These are phyloP conservation scores for Acanthaster planci DNA, from an alignment of 35 echinoderm and acorn worm genomes.

Conservation along the genomic window DNA sequence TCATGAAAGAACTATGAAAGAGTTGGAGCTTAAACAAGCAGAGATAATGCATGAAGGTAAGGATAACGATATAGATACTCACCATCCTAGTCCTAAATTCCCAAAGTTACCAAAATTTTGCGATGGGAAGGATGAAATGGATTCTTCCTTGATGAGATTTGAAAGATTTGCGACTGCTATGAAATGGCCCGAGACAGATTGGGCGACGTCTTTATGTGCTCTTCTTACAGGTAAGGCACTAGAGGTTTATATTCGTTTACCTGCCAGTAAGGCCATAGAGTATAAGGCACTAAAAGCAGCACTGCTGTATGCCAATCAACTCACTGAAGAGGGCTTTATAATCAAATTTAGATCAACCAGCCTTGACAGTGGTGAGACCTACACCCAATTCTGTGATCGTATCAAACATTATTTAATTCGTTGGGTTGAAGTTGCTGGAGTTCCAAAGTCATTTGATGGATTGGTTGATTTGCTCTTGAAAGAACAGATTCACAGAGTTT, in stretches of 20 bases:
- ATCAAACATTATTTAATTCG: conserved; percentile 54
- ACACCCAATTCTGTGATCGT: conserved; percentile 50
- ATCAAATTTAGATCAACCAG: conserved; percentile 47
- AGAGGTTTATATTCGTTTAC: conserved; percentile 56
- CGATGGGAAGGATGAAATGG: conserved; percentile 30
- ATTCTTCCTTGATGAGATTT: conserved; percentile 43
- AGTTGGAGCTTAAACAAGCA: not conserved
- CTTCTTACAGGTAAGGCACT: conserved; percentile 65
- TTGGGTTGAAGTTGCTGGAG: conserved; percentile 45
- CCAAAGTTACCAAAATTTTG: conserved; percentile 35
- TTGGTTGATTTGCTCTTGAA: conserved; percentile 47
- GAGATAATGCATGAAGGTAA: not conserved
- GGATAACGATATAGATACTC: not conserved
- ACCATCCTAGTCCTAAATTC: not conserved
- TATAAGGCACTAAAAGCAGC: conserved; percentile 51
- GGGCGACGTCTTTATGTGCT: conserved; percentile 48
- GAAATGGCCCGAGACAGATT: conserved; percentile 35
- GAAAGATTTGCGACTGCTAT: conserved; percentile 35
- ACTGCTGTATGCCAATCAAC: conserved; percentile 49
- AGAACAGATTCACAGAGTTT: conserved; percentile 62
- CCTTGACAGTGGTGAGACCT: conserved; percentile 46
- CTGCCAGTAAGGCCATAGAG: conserved; percentile 38
- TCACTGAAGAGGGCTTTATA: conserved; percentile 68
- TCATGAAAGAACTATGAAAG: not conserved
- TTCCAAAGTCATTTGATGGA: conserved; percentile 25